A percentile compares a stretch with the other conserved stretches of the same genome.
These are phyloP conservation scores for Leucozona laternaria DNA, from an alignment of 2,888 invertebrate genomes.

Conservation along the genomic window DNA sequence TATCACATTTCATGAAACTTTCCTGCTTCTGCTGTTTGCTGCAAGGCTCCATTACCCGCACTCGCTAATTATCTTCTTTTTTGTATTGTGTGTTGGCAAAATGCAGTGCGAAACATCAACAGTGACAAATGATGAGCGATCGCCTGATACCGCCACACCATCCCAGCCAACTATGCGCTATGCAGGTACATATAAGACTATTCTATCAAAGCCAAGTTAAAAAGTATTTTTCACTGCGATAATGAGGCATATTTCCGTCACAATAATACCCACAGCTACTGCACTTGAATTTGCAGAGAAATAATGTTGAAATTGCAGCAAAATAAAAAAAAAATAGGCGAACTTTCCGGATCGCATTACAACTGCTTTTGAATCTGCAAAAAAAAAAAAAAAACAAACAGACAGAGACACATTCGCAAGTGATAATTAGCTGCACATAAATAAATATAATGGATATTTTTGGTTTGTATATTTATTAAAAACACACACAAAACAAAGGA, in stretches of 20 bases:
- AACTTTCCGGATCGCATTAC: slow-evolving; percentile 70
- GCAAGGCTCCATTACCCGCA: slow-evolving; percentile 39
- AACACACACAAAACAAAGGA: slow-evolving; percentile 21
- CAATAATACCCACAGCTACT: slow-evolving; percentile 63
- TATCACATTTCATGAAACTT: slow-evolving; percentile 36
- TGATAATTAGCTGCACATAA: slow-evolving; percentile 74
- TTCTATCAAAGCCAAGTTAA: slow-evolving; percentile 65
- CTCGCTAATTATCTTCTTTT: slow-evolving; percentile 46
- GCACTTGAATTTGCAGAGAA: slow-evolving; percentile 37
- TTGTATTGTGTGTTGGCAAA: slow-evolving; percentile 19
- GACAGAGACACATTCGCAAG: slow-evolving; percentile 42
- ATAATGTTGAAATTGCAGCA: not conserved
- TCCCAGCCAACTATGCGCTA: not conserved
- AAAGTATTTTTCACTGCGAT: slow-evolving; percentile 71
- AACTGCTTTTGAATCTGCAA: slow-evolving; percentile 40
- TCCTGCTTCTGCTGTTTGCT: slow-evolving; percentile 9
- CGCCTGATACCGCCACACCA: slow-evolving; percentile 60
- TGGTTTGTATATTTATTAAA: slow-evolving; percentile 24
- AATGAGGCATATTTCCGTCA: slow-evolving; percentile 70
- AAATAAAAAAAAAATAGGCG: not conserved
- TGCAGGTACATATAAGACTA: slow-evolving; percentile 3
- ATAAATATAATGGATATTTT: slow-evolving; percentile 58
- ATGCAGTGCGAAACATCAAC: slow-evolving; percentile 39
- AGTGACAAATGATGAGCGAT: slow-evolving; percentile 75
- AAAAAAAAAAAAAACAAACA: not conserved